Percentiles rank a stretch among this genome's conserved stretches.
These are phyloP conservation scores for Hesperia comma DNA, from an alignment of 2,888 invertebrate species.

Conservation along the genomic window DNA sequence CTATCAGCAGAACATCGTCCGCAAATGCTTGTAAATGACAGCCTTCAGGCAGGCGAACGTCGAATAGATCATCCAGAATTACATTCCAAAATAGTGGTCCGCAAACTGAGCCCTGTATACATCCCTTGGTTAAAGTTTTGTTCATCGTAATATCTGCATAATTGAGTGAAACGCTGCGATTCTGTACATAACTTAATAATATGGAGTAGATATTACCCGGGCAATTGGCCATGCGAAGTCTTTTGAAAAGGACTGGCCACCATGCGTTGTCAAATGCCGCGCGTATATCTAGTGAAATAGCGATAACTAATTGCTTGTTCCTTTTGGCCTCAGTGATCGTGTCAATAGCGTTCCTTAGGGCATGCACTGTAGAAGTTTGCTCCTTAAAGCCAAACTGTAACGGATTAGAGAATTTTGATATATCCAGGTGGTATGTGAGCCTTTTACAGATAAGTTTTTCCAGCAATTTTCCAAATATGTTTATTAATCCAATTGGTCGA, in stretches of 20 bases:
- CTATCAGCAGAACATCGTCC: slow-evolving; percentile 32
- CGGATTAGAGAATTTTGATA: not conserved
- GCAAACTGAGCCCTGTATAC: slow-evolving; percentile 9
- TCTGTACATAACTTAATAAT: not conserved
- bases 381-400: not conserved
- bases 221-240: not conserved
- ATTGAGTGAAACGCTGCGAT: not conserved
- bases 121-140: not conserved
- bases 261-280: not conserved
- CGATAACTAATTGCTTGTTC: not conserved
- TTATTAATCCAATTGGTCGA: not conserved
- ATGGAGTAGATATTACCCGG: not conserved
- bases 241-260: not conserved
- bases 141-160: not conserved
- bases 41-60: not conserved
- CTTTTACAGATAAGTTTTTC: slow-evolving; percentile 1
- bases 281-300: not conserved
- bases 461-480: not conserved
- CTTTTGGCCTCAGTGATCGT: slow-evolving; percentile 1
- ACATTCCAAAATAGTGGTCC: slow-evolving; percentile 39
- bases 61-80: slow-evolving; percentile 36
- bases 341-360: slow-evolving; percentile 1
- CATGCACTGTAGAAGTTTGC: slow-evolving; percentile 11
- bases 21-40: slow-evolving; percentile 35
- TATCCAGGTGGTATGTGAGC: not conserved